Base-by-base conservation (phyloP, 2,888 invertebrate genomes). In the Orthosia gracilis region DNA sequence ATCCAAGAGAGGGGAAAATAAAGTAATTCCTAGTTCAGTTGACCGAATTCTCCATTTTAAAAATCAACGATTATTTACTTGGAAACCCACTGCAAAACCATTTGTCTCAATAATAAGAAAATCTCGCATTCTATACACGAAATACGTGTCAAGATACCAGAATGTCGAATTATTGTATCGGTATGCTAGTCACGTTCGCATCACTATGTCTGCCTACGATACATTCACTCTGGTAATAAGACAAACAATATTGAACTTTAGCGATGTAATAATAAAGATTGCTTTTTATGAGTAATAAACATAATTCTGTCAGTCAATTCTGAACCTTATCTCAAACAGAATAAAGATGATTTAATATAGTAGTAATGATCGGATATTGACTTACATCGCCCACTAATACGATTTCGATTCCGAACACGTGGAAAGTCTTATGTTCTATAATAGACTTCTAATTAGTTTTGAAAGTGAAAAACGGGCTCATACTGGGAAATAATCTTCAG, bases 101-200 rank as follows among this genome's bases (percentile, higher is more conserved):
- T 91, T 87, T 84, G 80, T 85, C 76, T 79, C 75, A 73, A 78
- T 84, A 83, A 80, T 71, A 80, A 80, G 73, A 87, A 87, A 83
- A 88, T 87, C 88, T 71, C 78, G 78, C 73, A 94, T 92, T 93
- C 93, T 21, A 69, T 59, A 83, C 93, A 92, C 92, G 92, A 84
- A 90, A 91, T 91, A 84, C 89, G 87, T 92, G 93, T 90, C 92
- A 89, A 86, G 74, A 88, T 83, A 88, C 87, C 82, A 85, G 89
- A 87, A 87, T 74, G 76, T 87, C 83, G 84, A 90, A 89, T 89
- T 80, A 82, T 82, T 80, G 61, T 87, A 91, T 93, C 93, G 92
- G 94, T 90, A 93, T 92, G 90, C 77, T 52, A 69, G 80, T 88
- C 94, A 93, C 92, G 93, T 92, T 85, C 87, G 49, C 91, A 89